phyloP scores from a whole-genome alignment of 2,888 invertebrate species.

The Isoperla grammatica region DNA sequence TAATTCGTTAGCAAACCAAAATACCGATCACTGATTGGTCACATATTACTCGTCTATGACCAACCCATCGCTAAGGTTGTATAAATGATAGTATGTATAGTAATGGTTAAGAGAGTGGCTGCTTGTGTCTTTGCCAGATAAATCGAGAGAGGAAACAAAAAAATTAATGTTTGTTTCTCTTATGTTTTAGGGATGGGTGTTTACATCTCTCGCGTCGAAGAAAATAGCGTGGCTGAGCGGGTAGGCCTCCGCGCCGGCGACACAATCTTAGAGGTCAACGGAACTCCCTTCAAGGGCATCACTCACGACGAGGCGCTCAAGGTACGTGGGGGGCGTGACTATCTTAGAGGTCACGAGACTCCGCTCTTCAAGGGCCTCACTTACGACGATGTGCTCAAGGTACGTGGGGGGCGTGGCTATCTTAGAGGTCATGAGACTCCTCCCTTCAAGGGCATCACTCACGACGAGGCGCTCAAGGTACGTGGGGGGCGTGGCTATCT shows the following conservation, averaged over 20 bases:
- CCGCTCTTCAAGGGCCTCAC: neutral
- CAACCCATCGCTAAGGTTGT: no score
- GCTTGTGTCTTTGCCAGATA: no score
- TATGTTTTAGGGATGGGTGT: constrained; percentile 72
- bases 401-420: neutral
- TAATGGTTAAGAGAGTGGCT: no score
- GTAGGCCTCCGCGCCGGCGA: constrained; percentile 87
- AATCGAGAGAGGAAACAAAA: no score
- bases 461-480: no score
- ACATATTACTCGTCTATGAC: no score
- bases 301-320: constrained; percentile 90
- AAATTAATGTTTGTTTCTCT: constrained; percentile 5
- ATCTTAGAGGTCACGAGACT: no score
- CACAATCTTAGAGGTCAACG: constrained; percentile 92
- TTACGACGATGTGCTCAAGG: neutral
- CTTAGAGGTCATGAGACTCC: neutral
- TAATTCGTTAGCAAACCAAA: no score
- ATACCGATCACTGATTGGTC: no score
- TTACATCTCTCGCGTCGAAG: constrained; percentile 87
- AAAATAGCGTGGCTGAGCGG: constrained; percentile 82
- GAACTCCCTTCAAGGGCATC: constrained; percentile 86
- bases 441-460: no score
- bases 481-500: no score
- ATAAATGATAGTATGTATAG: no score
- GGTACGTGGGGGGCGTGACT: constrained; percentile 49